Conservation (phyloP, 2,113 vertebrate genomes). For the Myrmecobius fasciatus region DNA sequence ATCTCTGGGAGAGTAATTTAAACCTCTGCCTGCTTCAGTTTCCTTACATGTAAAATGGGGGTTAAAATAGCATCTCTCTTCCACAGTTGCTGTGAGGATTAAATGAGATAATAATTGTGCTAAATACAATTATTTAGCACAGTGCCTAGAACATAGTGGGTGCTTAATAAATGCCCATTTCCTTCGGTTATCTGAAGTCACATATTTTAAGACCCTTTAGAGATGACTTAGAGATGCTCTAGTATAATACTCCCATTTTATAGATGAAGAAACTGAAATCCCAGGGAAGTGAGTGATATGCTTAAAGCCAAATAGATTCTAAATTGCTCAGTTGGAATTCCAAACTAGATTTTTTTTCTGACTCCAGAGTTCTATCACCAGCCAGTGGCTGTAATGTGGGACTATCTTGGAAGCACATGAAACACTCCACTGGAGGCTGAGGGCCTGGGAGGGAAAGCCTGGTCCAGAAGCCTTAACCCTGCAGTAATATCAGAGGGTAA, state of each 20-base stretch:
- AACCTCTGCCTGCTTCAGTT: not conserved
- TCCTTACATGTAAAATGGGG: not conserved
- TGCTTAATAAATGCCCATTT: not conserved
- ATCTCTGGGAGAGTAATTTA: no score
- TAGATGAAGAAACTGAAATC: not conserved
- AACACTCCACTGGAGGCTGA: not conserved
- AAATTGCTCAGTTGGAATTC: not conserved
- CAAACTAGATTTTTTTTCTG: not conserved
- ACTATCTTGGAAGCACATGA: no score
- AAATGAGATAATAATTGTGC: not conserved
- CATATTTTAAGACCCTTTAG: not conserved
- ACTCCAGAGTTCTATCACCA: not conserved
- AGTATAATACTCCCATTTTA: not conserved
- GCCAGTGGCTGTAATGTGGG: not conserved
- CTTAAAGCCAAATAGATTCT: not conserved
- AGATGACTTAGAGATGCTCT: not conserved
- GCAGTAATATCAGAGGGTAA: not conserved
- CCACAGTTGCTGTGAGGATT: not conserved
- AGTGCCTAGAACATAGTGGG: not conserved
- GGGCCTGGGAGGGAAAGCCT: not conserved
- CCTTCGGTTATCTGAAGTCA: not conserved
- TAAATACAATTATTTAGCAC: not conserved
- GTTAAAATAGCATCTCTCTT: not conserved
- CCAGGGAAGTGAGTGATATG: not conserved
- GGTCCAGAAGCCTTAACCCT: not conserved